Evolutionary conservation across 2,113 vertebrate genomes (phyloP), one percentile per base, ranked within the genome.

Genomic region (Psophia crepitans): DNA sequence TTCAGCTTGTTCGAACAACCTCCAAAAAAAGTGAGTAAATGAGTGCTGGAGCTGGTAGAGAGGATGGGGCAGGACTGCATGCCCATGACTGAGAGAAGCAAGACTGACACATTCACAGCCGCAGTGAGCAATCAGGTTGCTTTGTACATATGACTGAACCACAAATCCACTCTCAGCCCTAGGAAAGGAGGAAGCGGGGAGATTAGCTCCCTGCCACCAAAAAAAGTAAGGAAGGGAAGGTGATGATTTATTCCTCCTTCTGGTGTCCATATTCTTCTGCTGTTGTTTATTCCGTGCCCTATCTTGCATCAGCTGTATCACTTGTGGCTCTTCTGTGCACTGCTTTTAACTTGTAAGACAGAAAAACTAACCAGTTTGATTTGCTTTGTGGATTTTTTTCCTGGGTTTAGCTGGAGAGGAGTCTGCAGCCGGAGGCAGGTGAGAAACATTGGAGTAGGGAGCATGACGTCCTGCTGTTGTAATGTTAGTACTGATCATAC

Each of bases 311-410:
- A 80, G 16, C 33, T 75, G 7, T 61, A 9, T 66, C 28, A 23
- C 8, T 77, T 0, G 0, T 39, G 15, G 18, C 22, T 85, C n/a
- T 71, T 74, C 60, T 70, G 46, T 78, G 46, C 3, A 1, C 35
- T 84, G 1, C 22, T 22, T 73, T 69, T 74, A 69, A 51, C 8
- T 71, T 33, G 48, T 30, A 8, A 93, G 37, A 74, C 66, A 89
- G 22, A 78, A 66, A 83, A 4, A 2, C 54, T 58, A 63, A 39
- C 8, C 30, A 32, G 41, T 35, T 63, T 21, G 23, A 69, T 83
- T 73, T 94, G 18, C 28, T 86, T 65, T 83, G 23, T 23, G 14
- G 3, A 12, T 8, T 48, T 63, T 63, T 69, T 53, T 37, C 8
- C 9, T 19, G 15, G n/a, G 58, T 88, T 60, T 76, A 71, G 39